Base-by-base conservation (phyloP, 2,797 vertebrate genomes). In the Tadarida brasiliensis region DNA sequence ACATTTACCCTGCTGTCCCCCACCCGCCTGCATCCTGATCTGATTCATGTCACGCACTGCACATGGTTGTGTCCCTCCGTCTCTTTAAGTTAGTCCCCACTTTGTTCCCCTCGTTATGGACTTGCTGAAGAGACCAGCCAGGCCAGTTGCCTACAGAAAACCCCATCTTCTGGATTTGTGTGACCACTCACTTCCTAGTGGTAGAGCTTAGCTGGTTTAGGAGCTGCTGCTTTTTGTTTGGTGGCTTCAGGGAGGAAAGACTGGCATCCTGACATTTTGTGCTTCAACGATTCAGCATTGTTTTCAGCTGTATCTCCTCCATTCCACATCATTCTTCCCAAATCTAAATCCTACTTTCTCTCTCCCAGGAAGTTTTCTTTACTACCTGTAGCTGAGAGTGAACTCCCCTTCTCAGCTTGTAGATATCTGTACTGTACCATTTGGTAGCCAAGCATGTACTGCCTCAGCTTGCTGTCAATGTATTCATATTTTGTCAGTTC, bases 361-460 rank as follows among this genome's bases (percentile, higher is more conserved):
- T 67, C 24, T 49, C 20, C 68, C 3, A 12, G 30, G 47, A 51
- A 2, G 11, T 67, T 56, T 61, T 49, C 22, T 28, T 33, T 54
- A 6, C 19, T n/a, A 1, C 16, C 30, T 2, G 0, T 22, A 54
- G 39, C 17, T 19, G 6, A 57, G 3, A 16, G 15, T 6, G 11
- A 68, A 70, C 57, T 9, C n/a, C 3, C 19, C 1, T 67, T 51
- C 59, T 68, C 10, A 28, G 11, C 9, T 39, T 24, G 39, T 44
- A 44, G 74, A 11, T 9, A 1, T n/a, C 11, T 6, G 1, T n/a
- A 8, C 67, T 5, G 14, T 39, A 24, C n/a, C 39, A 4, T 7
- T 44, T 1, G n/a, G 49, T 17, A 26, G 51, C 44, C 19, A 17
- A 1, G 16, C 56, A 24, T 9, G 7, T 2, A 14, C 59, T 16